These are phyloP conservation scores for Eristalinus sepulchralis DNA, from an alignment of 2,888 invertebrate species.

Conservation along the genomic window DNA sequence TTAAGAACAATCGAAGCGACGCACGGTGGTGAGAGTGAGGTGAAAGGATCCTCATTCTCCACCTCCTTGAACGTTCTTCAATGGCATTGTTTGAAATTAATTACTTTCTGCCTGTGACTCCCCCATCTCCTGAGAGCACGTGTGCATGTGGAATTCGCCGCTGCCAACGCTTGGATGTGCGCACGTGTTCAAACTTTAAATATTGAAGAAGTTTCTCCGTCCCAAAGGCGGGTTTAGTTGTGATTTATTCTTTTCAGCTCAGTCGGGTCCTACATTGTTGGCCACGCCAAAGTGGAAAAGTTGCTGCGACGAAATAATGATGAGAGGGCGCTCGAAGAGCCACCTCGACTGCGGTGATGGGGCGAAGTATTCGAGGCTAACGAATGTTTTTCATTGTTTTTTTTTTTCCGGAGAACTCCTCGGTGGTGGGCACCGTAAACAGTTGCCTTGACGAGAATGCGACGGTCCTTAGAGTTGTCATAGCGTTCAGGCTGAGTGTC, in stretches of 20 bases:
- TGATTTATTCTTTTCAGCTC: conserved; percentile 4
- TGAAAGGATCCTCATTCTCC: background rate
- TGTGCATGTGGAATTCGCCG: background rate
- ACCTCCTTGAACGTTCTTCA: background rate
- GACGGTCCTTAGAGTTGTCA: background rate
- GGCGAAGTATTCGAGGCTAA: background rate
- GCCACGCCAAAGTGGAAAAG: background rate
- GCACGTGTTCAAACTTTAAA: conserved; percentile 20
- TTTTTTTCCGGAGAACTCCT: background rate
- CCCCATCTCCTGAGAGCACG: background rate
- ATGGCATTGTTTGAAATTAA: conserved; percentile 37
- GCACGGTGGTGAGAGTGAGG: background rate
- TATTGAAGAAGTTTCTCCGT: conserved; percentile 3
- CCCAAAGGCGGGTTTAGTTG: background rate
- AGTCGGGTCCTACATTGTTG: background rate
- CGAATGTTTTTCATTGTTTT: background rate
- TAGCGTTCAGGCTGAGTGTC: background rate
- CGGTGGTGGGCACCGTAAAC: background rate
- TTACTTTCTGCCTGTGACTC: conserved; percentile 17
- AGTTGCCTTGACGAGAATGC: background rate
- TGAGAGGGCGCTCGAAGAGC: background rate
- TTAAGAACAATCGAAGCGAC: conserved; percentile 2
- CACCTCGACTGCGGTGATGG: background rate
- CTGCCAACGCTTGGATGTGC: background rate
- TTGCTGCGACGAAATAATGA: background rate